Conservation (phyloP, 2,797 vertebrate species). For the Bovichtus diacanthus region DNA sequence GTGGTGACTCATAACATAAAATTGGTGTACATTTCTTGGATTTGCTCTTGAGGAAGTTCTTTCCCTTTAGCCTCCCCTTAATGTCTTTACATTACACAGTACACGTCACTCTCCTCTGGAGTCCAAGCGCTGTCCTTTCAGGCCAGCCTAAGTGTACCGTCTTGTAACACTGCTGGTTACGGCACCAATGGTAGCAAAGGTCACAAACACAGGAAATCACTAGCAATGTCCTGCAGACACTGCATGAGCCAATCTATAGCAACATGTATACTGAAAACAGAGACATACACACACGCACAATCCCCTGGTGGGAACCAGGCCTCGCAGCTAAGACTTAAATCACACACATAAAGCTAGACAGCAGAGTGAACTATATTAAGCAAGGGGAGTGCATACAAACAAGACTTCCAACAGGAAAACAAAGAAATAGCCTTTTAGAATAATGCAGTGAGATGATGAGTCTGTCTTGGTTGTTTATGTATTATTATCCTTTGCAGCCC, state of each 20-base stretch:
- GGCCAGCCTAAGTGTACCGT: conserved; percentile 12
- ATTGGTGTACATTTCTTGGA: background rate
- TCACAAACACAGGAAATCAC: conserved; percentile 39
- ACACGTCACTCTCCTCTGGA: conserved; percentile 25
- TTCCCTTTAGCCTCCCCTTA: background rate
- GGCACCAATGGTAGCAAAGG: conserved; percentile 53
- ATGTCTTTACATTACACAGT: background rate
- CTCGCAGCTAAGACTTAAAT: conserved; percentile 6
- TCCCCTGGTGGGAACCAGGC: background rate
- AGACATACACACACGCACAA: background rate
- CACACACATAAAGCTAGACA: conserved; percentile 9
- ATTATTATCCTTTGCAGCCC: background rate
- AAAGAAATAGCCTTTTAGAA: conserved; percentile 1
- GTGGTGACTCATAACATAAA: background rate
- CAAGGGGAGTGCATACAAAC: conserved; percentile 20
- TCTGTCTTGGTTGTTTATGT: conserved; percentile 13
- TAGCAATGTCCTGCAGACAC: conserved; percentile 14
- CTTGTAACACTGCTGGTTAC: conserved; percentile 29
- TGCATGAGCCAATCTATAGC: conserved; percentile 14
- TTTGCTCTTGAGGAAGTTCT: background rate
- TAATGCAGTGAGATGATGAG: background rate
- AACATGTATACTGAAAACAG: conserved; percentile 5
- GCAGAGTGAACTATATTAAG: conserved; percentile 21
- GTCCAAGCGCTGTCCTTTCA: conserved; percentile 34
- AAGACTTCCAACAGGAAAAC: background rate